Percentiles rank a stretch among this genome's conserved stretches.
phyloP scores from a whole-genome alignment of 2,797 vertebrate species.

The Valencia hispanica region DNA sequence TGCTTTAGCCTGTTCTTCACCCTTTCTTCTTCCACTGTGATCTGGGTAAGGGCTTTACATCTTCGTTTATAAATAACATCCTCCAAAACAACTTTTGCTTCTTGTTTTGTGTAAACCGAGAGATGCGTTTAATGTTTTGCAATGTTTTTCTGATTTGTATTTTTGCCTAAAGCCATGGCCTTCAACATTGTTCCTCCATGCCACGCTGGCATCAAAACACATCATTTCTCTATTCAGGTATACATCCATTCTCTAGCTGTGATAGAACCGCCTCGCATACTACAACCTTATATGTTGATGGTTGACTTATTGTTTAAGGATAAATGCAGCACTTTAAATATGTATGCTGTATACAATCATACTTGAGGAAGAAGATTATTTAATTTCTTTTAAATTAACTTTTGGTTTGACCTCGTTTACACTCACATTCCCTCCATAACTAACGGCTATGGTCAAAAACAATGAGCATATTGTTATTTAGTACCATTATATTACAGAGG shows the following conservation, averaged over 20 bases:
- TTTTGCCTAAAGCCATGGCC: slow-evolving; percentile 63
- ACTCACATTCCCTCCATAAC: slow-evolving; percentile 21
- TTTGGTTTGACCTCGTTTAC: slow-evolving; percentile 25
- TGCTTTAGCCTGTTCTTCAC: slow-evolving; percentile 22
- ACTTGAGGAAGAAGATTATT: slow-evolving; percentile 48
- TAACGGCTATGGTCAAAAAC: slow-evolving; percentile 23
- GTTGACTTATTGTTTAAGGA: slow-evolving; percentile 68
- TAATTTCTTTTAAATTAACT: slow-evolving; percentile 48
- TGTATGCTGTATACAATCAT: slow-evolving; percentile 49
- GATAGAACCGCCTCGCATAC: slow-evolving; percentile 49
- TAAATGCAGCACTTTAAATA: slow-evolving; percentile 59
- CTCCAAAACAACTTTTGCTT: slow-evolving; percentile 61
- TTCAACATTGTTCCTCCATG: slow-evolving; percentile 66
- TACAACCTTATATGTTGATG: slow-evolving; percentile 22
- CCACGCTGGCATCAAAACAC: slow-evolving; percentile 64
- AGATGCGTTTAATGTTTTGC: slow-evolving; percentile 58
- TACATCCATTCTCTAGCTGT: slow-evolving; percentile 52
- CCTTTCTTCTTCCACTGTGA: slow-evolving; percentile 67
- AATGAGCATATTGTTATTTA: neutral
- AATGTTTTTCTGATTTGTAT: slow-evolving; percentile 62
- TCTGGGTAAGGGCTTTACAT: slow-evolving; percentile 41
- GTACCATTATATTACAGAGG: slow-evolving; percentile 27
- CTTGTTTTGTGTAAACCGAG: slow-evolving; percentile 54
- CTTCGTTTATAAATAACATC: slow-evolving; percentile 54
- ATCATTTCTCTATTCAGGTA: slow-evolving; percentile 62